These are phyloP conservation scores for Micromys minutus DNA, from an alignment of 2,113 vertebrate genomes.

Conservation along the genomic window DNA sequence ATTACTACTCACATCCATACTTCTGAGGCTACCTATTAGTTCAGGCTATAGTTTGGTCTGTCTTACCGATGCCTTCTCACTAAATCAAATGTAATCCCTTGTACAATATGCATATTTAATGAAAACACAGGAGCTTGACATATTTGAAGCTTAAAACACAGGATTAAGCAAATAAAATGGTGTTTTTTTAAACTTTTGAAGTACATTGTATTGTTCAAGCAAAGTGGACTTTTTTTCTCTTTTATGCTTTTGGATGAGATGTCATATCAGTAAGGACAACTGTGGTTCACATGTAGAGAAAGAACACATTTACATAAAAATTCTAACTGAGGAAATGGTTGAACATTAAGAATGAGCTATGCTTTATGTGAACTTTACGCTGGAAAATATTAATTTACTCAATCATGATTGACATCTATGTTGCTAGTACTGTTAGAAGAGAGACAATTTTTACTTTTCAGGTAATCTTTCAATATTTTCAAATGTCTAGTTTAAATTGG, in stretches of 20 bases:
- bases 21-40: slow-evolving; percentile 74
- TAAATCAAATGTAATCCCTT: slow-evolving; percentile 52
- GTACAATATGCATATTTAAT: background rate
- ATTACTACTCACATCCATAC: slow-evolving; percentile 69
- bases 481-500: background rate
- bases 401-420: background rate
- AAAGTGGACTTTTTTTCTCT: background rate
- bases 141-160: background rate
- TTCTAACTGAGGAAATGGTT: background rate
- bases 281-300: background rate
- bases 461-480: background rate
- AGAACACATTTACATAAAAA: fast-evolving
- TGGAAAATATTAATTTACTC: background rate
- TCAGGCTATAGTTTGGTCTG: slow-evolving; percentile 32
- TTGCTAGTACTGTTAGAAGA: background rate
- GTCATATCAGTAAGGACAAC: background rate
- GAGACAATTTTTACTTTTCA: background rate
- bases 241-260: background rate
- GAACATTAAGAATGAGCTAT: background rate
- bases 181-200: background rate
- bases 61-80: slow-evolving; percentile 42
- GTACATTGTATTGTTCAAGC: background rate
- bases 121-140: background rate
- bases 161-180: background rate
- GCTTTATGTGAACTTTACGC: background rate